Evolutionary conservation across 2,113 vertebrate species (phyloP).

Genomic region (Rhinogobius similis): DNA sequence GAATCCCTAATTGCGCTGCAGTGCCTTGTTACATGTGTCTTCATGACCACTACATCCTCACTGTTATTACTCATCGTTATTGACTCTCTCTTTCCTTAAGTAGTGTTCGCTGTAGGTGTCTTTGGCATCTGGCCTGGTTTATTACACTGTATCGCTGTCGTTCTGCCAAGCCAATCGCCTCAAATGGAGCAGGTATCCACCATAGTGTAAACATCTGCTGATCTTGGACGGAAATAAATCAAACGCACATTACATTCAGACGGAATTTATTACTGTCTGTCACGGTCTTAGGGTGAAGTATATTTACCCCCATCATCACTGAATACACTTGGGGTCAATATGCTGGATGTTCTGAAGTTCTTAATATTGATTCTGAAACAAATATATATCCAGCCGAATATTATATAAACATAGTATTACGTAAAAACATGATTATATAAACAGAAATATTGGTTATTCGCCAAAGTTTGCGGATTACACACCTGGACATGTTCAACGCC

Average conservation of each 20-base stretch:
- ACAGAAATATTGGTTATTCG: background rate
- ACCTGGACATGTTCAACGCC: no score
- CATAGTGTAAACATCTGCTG: background rate
- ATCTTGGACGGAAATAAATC: background rate
- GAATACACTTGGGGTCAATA: background rate
- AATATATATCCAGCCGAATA: background rate
- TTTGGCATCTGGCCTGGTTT: background rate
- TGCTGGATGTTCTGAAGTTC: background rate
- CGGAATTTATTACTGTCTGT: background rate
- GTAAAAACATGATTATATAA: no score
- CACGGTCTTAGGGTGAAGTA: background rate
- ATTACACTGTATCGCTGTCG: background rate
- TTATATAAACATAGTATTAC: background rate
- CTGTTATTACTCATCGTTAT: background rate
- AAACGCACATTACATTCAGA: background rate
- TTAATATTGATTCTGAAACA: background rate
- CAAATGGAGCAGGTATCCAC: background rate
- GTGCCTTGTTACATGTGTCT: background rate
- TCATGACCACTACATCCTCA: background rate
- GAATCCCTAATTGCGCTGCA: background rate
- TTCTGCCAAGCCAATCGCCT: background rate
- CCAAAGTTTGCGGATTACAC: no score
- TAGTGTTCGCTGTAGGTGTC: conserved; percentile 1
- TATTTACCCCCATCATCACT: background rate
- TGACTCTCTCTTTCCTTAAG: background rate